Conservation (phyloP, 2,888 invertebrate genomes). For the Deilephila elpenor region DNA sequence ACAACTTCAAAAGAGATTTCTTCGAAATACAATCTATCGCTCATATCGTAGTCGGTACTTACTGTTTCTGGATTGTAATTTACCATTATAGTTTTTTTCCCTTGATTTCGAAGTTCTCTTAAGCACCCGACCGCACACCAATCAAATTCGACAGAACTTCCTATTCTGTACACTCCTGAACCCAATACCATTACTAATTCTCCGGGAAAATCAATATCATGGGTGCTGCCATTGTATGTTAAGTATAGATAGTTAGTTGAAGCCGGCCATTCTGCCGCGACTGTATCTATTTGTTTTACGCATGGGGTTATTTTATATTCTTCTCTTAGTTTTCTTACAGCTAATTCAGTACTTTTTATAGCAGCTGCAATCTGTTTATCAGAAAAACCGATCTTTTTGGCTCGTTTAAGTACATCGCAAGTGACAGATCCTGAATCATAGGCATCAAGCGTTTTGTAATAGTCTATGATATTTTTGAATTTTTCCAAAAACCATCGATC, state of each 20-base stretch:
- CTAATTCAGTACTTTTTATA: slow-evolving; percentile 94
- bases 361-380: slow-evolving; percentile 97
- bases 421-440: slow-evolving; percentile 86
- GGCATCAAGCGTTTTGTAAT: slow-evolving; percentile 87
- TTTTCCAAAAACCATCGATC: slow-evolving; percentile 98
- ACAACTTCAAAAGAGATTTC: slow-evolving; percentile 99
- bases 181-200: slow-evolving; percentile 95
- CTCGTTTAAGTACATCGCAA: slow-evolving; percentile 87
- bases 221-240: slow-evolving; percentile 95
- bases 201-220: slow-evolving; percentile 93
- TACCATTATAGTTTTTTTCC: slow-evolving; percentile 97
- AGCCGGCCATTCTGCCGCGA: slow-evolving; percentile 99
- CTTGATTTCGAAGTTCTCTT: slow-evolving; percentile 93
- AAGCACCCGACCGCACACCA: slow-evolving; percentile 99
- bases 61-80: slow-evolving; percentile 99
- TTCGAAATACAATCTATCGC: slow-evolving; percentile 98
- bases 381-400: slow-evolving; percentile 98
- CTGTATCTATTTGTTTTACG: slow-evolving; percentile 99
- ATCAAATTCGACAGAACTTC: slow-evolving; percentile 99
- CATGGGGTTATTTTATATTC: slow-evolving; percentile 91
- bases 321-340: slow-evolving; percentile 90
- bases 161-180: slow-evolving; percentile 98
- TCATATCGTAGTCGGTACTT: slow-evolving; percentile 99
- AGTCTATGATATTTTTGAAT: slow-evolving; percentile 95
- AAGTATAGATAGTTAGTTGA: slow-evolving; percentile 99